Evolutionary conservation across 2,888 invertebrate species (phyloP), one percentile per base, ranked within the genome.

Genomic region (Anaspis maculata): DNA sequence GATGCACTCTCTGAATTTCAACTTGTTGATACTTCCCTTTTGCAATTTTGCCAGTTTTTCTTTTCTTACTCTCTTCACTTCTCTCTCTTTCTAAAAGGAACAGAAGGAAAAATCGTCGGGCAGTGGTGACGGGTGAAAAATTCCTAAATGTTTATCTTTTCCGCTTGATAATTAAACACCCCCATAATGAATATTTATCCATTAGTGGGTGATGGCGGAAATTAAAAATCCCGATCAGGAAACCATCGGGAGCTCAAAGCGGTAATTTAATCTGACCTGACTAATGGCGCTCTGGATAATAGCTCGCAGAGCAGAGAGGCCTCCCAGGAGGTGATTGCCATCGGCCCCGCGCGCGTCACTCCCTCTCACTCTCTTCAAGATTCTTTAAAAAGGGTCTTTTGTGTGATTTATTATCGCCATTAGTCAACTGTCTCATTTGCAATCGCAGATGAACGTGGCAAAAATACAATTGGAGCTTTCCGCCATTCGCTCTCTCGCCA

Each of bases 211-310:
- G 12, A 15, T 24, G 28, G 46, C 49, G 56, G 54, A 54, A 56
- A 56, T 56, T 54, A 57, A 61, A 59, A 57, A 57, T 57, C 54
- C 49, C 48, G 52, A 54, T 50, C 54, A 50, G 54, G 59, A 59
- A 58, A 54, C 48, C 49, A 48, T 48, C 52, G 47, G 37, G 37
- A 34, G 32, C 29, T 37, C 51, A 51, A 50, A 42, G 48, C 50
- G 44, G 54, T 57, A 57, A 59, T 59, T 57, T 57, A 57, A 59
- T 59, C 59, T 45, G 48, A 52, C 45, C 54, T 57, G 55, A 59
- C 56, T 59, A 59, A 59, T 59, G 59, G 59, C 52, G 49, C 49
- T 53, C 46, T 51, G 54, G 57, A 59, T 59, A 59, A 58, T 58
- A 48, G 56, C 49, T 24, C 19, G 19, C 19, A 19, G 19, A 9